Evolutionary conservation across 2,888 invertebrate species (phyloP).

Genomic region (Hesperia comma): DNA sequence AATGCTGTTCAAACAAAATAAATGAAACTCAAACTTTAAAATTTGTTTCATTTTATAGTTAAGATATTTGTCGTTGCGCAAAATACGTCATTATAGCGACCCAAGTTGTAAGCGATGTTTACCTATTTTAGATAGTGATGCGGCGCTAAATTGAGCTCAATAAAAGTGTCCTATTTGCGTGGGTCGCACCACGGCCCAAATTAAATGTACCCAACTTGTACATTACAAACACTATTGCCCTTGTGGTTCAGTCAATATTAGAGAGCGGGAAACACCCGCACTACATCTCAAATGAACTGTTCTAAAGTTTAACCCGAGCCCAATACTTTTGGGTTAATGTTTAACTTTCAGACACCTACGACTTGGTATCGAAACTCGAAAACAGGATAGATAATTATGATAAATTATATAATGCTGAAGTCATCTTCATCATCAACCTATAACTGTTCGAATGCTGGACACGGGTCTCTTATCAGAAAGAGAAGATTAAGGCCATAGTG

Average conservation of each 20-base stretch:
- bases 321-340: neutral
- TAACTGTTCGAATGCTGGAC: too few species aligned
- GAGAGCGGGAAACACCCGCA: neutral
- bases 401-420: too few species aligned
- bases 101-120: neutral
- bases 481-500: too few species aligned
- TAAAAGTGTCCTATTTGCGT: slow-evolving; percentile 23
- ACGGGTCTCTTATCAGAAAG: too few species aligned
- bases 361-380: neutral
- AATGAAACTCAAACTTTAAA: too few species aligned
- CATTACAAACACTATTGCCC: neutral
- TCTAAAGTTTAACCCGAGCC: neutral
- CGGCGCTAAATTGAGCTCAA: slow-evolving; percentile 7
- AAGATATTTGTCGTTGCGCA: neutral
- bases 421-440: too few species aligned
- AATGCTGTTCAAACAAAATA: too few species aligned
- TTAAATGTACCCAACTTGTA: slow-evolving; percentile 13
- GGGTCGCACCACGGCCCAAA: slow-evolving; percentile 9
- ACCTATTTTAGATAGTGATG: slow-evolving; percentile 4
- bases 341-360: neutral
- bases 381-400: too few species aligned
- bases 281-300: neutral
- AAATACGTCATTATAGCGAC: neutral
- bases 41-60: neutral
- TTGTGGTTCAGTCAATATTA: neutral